These are phyloP conservation scores for Microcaecilia unicolor DNA, from an alignment of 2,797 vertebrate species.

Conservation along the genomic window DNA sequence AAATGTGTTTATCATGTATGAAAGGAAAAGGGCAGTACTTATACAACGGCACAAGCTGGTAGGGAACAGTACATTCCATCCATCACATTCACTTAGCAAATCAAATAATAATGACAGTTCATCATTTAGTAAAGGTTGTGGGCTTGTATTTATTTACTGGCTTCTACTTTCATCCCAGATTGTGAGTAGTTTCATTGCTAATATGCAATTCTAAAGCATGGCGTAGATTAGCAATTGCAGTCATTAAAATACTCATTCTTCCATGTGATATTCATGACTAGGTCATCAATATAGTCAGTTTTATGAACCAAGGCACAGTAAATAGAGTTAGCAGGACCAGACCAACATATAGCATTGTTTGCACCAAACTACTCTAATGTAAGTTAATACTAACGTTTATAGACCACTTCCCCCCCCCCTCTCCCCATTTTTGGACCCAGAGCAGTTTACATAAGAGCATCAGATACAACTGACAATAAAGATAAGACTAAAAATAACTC, in stretches of 20 bases:
- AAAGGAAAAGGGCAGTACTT: neutral
- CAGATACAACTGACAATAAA: too few species aligned
- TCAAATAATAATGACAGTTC: conserved; percentile 13
- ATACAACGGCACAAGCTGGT: neutral
- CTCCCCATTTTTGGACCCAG: too few species aligned
- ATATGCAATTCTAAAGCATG: neutral
- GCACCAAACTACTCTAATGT: too few species aligned
- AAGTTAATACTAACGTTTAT: too few species aligned
- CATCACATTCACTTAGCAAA: neutral
- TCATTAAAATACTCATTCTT: neutral
- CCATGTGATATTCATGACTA: neutral
- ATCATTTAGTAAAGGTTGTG: neutral
- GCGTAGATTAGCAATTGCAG: neutral
- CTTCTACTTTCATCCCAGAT: conserved; percentile 1
- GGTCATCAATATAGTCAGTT: neutral
- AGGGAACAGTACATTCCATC: conserved; percentile 4
- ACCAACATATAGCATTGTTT: too few species aligned
- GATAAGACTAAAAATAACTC: too few species aligned
- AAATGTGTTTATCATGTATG: conserved; percentile 4
- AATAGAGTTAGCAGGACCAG: neutral
- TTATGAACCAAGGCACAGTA: neutral
- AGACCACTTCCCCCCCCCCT: too few species aligned
- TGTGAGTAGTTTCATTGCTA: neutral
- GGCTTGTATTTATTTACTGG: neutral
- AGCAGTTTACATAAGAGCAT: too few species aligned